A percentile compares a stretch with the other conserved stretches of the same genome.
Evolutionary conservation across 35 echinoderm and acorn worm species (phyloP).

Genomic region (Hemicentrotus pulcherrimus): DNA sequence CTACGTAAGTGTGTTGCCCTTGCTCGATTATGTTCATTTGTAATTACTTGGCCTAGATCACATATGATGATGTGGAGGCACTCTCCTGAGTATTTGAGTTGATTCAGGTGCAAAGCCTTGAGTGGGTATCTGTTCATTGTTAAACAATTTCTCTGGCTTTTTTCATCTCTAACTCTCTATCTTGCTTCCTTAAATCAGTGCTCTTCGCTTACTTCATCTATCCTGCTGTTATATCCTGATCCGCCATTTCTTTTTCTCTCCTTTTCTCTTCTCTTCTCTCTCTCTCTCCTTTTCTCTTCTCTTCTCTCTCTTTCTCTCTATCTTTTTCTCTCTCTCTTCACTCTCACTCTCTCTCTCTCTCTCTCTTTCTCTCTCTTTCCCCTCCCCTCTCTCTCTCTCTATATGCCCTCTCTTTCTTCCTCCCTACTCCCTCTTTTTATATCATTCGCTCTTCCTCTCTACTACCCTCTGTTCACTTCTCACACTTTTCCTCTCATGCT

Average conservation of each 20-base stretch:
- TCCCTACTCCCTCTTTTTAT: not conserved
- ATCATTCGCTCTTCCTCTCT: not conserved
- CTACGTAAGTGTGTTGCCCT: not conserved
- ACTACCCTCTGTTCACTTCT: not conserved
- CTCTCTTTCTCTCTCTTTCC: not conserved
- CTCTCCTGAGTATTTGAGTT: no score
- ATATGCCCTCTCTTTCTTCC: not conserved
- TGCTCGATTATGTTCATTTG: no score
- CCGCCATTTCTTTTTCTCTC: not conserved
- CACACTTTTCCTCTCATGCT: not conserved
- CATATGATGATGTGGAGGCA: no score
- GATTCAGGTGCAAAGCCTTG: no score
- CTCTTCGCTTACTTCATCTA: no score
- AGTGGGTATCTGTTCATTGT: no score
- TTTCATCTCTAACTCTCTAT: not conserved
- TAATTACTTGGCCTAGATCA: no score
- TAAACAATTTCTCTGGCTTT: no score
- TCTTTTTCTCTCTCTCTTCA: not conserved
- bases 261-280: not conserved
- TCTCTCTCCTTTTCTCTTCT: not conserved
- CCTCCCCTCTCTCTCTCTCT: not conserved
- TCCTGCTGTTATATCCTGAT: not conserved
- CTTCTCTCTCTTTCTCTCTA: not conserved
- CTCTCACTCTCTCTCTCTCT: not conserved
- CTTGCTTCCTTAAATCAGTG: no score